Evolutionary conservation across 1,140 invertebrate species (phyloP).

Genomic region (Pseudoatta argentina): DNA sequence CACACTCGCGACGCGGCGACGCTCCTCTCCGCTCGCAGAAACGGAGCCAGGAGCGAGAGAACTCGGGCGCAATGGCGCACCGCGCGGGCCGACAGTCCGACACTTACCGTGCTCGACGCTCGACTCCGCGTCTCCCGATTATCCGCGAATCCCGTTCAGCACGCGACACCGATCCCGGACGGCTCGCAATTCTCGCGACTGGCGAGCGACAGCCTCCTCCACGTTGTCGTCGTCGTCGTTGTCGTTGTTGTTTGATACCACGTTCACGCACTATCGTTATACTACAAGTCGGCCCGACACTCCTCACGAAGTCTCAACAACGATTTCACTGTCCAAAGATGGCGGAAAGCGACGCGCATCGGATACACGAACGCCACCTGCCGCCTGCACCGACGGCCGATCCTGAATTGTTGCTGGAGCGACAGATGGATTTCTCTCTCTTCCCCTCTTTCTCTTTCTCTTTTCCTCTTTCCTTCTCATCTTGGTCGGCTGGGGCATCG

Average conservation of each 20-base stretch:
- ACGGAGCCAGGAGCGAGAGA: neutral
- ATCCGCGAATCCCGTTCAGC: neutral
- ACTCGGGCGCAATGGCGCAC: slow-evolving; percentile 35
- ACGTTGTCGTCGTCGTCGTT: neutral
- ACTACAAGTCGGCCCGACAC: neutral
- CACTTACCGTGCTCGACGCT: slow-evolving; percentile 65
- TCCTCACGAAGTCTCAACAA: slow-evolving; percentile 55
- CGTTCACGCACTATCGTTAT: neutral
- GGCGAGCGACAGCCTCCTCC: neutral
- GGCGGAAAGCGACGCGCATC: slow-evolving; percentile 75
- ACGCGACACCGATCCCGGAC: slow-evolving; percentile 10
- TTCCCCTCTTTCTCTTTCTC: neutral
- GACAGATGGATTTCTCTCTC: slow-evolving; percentile 39
- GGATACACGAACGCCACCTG: slow-evolving; percentile 67
- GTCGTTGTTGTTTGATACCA: neutral
- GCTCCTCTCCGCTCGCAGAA: slow-evolving; percentile 4
- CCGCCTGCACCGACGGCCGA: slow-evolving; percentile 33
- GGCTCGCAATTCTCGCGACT: slow-evolving; percentile 3
- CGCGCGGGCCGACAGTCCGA: slow-evolving; percentile 14
- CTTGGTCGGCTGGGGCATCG: neutral
- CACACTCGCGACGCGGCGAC: slow-evolving; percentile 62
- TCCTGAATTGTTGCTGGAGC: neutral
- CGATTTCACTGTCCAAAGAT: slow-evolving; percentile 74
- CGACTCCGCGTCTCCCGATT: slow-evolving; percentile 53
- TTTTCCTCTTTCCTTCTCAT: neutral